phyloP scores from a whole-genome alignment of 2,888 invertebrate genomes.

The Lycaena phlaeas region DNA sequence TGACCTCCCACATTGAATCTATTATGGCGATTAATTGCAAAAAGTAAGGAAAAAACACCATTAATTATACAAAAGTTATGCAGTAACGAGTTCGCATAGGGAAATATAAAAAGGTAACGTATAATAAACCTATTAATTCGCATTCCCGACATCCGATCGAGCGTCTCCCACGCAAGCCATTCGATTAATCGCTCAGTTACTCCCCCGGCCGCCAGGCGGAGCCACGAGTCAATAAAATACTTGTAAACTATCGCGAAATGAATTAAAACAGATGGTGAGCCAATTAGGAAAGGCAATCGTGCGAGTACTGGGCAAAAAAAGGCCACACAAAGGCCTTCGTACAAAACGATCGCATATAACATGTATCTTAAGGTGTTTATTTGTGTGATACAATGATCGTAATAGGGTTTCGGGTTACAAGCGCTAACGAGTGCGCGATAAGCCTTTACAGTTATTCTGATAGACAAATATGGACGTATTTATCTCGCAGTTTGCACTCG shows the following conservation, averaged over 20 bases:
- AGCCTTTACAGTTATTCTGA: slow-evolving; percentile 59
- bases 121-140: slow-evolving; percentile 34
- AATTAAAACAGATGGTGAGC: slow-evolving; percentile 71
- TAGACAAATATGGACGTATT: slow-evolving; percentile 71
- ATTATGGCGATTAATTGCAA: too few species aligned
- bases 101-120: slow-evolving; percentile 17
- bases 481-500: slow-evolving; percentile 62
- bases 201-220: slow-evolving; percentile 57
- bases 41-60: slow-evolving; percentile 6
- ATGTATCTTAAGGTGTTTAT: slow-evolving; percentile 32
- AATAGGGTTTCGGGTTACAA: slow-evolving; percentile 63
- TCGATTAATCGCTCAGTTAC: slow-evolving; percentile 68
- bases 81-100: slow-evolving; percentile 18
- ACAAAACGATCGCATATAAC: slow-evolving; percentile 33
- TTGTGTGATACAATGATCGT: slow-evolving; percentile 28
- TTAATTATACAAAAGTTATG: too few species aligned
- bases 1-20: slow-evolving; percentile 26
- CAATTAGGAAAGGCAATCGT: slow-evolving; percentile 71
- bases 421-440: slow-evolving; percentile 67
- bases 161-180: slow-evolving; percentile 60
- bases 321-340: slow-evolving; percentile 31
- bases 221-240: slow-evolving; percentile 71
- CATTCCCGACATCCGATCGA: slow-evolving; percentile 40
- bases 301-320: slow-evolving; percentile 65
- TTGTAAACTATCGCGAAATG: slow-evolving; percentile 72